phyloP scores from a whole-genome alignment of 2,113 vertebrate species.

The Corydoras sp. region DNA sequence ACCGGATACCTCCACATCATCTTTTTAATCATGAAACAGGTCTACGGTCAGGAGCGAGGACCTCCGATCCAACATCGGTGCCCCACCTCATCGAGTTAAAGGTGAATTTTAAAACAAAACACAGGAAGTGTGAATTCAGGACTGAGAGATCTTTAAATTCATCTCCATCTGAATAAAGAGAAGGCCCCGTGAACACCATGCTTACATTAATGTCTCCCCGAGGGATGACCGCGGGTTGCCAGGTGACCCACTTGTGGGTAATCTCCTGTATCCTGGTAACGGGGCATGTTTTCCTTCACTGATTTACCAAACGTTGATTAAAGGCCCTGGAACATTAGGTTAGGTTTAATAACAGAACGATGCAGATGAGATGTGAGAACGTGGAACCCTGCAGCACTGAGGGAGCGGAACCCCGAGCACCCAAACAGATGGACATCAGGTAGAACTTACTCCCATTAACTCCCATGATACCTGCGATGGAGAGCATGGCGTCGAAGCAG shows the following conservation, averaged over 20 bases:
- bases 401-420: neutral
- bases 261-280: conserved; percentile 53
- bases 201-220: conserved; percentile 32
- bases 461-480: conserved; percentile 53
- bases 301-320: conserved; percentile 43
- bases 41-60: too few species aligned
- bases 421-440: neutral
- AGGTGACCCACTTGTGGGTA: conserved; percentile 47
- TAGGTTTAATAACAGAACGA: conserved; percentile 1
- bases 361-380: neutral
- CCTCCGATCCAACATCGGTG: too few species aligned
- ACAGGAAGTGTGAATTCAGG: too few species aligned
- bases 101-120: too few species aligned
- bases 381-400: neutral
- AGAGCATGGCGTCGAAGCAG: conserved; percentile 65
- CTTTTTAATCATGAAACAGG: too few species aligned
- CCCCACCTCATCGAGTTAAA: too few species aligned
- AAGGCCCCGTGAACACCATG: conserved; percentile 13
- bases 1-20: too few species aligned
- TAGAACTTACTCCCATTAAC: neutral
- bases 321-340: conserved; percentile 8
- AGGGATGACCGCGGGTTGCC: conserved; percentile 37
- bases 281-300: conserved; percentile 39
- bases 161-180: neutral
- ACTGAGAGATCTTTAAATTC: too few species aligned